Evolutionary conservation across 64 coral and sea anemone genomes (phyloP).

Genomic region (Porites lutea): DNA sequence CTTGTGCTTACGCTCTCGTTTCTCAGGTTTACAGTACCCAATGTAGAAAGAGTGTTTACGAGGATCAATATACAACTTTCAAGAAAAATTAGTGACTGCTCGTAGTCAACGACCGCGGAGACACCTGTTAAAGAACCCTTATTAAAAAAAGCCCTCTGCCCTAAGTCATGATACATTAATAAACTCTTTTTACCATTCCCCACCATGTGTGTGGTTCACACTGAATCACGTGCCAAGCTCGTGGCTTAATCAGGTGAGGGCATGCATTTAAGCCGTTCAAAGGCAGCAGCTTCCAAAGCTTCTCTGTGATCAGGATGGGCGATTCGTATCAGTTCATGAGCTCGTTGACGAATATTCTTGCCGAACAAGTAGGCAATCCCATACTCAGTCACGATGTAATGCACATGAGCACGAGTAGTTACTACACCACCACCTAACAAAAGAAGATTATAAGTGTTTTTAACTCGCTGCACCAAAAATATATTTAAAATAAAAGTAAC

Average conservation of each 20-base stretch:
- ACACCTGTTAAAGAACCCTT: not conserved
- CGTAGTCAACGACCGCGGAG: no score
- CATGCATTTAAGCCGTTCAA: slow-evolving; percentile 96
- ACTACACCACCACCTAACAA: slow-evolving; percentile 88
- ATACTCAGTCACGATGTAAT: slow-evolving; percentile 97
- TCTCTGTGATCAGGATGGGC: slow-evolving; percentile 93
- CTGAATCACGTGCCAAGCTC: not conserved
- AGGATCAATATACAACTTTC: no score
- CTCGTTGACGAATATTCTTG: slow-evolving; percentile 91
- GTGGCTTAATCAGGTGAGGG: slow-evolving; percentile 76
- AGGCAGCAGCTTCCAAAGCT: slow-evolving; percentile 84
- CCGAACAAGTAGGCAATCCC: slow-evolving; percentile 95
- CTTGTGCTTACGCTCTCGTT: no score
- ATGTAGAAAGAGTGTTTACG: no score
- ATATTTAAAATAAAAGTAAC: no score
- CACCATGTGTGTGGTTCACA: not conserved
- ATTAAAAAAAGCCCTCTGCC: not conserved
- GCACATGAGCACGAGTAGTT: slow-evolving; percentile 91
- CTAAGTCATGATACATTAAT: no score
- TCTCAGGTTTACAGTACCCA: no score
- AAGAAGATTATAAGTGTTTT: not conserved
- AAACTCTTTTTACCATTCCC: no score
- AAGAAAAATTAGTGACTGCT: no score
- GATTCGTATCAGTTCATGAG: slow-evolving; percentile 89
- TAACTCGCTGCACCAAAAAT: no score